These are phyloP conservation scores for Turdus rufiventris DNA, from an alignment of 2,113 vertebrate genomes.

Conservation along the genomic window DNA sequence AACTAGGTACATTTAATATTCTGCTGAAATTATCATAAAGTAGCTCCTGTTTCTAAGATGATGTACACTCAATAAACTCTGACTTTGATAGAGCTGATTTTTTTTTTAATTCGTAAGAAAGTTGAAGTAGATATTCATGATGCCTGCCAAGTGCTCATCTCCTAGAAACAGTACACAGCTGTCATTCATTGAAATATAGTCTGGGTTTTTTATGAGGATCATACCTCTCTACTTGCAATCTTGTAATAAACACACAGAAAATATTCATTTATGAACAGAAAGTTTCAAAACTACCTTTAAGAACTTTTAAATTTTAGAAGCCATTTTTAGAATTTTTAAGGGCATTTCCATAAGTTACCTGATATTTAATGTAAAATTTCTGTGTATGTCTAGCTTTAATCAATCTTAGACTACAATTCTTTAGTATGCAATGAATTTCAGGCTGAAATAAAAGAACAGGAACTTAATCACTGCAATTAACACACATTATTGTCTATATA, in stretches of 20 bases:
- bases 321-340: not conserved
- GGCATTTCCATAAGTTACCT: not conserved
- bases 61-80: not conserved
- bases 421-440: not conserved
- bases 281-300: not conserved
- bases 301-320: not conserved
- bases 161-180: not conserved
- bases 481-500: not conserved
- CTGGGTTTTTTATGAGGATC: not conserved
- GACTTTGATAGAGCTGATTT: not conserved
- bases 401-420: not conserved
- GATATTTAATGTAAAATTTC: not conserved
- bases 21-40: not conserved
- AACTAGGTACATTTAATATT: not conserved
- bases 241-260: not conserved
- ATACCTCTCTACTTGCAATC: not conserved
- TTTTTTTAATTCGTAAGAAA: not conserved
- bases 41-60: not conserved
- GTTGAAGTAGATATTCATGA: not conserved
- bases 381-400: not conserved
- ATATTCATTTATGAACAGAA: not conserved
- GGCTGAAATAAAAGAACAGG: not conserved
- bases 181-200: not conserved
- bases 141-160: not conserved
- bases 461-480: not conserved